Conservation (phyloP, 2,888 invertebrate species). For the Drosophila mimetica region DNA sequence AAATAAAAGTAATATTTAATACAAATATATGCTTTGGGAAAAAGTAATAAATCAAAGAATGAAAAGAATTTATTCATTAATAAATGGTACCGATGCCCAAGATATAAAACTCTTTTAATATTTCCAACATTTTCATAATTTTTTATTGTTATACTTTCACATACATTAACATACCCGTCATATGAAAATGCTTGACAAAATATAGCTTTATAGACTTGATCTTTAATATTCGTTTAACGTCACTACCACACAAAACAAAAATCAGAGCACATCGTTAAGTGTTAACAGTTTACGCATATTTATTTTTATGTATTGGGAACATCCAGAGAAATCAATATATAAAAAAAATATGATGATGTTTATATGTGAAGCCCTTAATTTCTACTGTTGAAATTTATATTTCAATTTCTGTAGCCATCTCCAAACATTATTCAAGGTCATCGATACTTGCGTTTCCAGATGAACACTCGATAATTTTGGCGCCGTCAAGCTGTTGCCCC, state of each 20-base stretch:
- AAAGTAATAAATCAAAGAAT: too few relatives aligned
- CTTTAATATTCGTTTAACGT: conserved; percentile 16
- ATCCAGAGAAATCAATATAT: conserved; percentile 49
- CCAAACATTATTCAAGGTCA: conserved; percentile 81
- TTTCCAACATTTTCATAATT: conserved; percentile 5
- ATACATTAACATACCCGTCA: conserved; percentile 13
- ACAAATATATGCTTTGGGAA: too few relatives aligned
- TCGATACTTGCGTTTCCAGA: conserved; percentile 73
- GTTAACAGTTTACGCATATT: conserved; percentile 46
- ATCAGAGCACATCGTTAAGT: conserved; percentile 22
- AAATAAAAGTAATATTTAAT: too few relatives aligned
- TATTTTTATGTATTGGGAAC: conserved; percentile 53
- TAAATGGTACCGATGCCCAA: not conserved
- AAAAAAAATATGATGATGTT: conserved; percentile 39
- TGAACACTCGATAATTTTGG: conserved; percentile 68
- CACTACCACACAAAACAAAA: conserved; percentile 19
- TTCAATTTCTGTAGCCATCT: conserved; percentile 31
- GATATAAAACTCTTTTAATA: not conserved
- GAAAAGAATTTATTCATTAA: too few relatives aligned
- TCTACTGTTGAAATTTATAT: conserved; percentile 58
- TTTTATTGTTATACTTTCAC: conserved; percentile 14
- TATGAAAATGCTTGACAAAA: conserved; percentile 11
- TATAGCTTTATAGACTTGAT: conserved; percentile 3
- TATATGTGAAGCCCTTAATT: conserved; percentile 54
- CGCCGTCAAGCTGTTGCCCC: conserved; percentile 60